Conservation (phyloP, 2,888 invertebrate species). For the Alsophila aescularia region DNA sequence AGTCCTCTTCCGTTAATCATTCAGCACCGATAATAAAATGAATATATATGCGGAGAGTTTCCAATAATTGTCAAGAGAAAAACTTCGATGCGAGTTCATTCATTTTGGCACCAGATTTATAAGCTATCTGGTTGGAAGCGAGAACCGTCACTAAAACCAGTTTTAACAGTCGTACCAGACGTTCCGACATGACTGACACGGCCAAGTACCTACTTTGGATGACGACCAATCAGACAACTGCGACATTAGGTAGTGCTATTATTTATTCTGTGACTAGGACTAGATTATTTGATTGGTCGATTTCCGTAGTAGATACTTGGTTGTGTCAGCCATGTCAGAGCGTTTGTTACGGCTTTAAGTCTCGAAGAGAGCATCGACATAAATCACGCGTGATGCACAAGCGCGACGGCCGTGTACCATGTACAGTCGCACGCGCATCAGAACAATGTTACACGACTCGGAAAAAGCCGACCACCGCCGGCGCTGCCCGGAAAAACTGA, state of each 20-base stretch:
- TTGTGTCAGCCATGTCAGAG: too few species aligned
- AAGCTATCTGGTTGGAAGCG: slow-evolving; percentile 69
- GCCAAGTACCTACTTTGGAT: too few species aligned
- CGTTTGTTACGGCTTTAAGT: too few species aligned
- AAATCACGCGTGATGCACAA: slow-evolving; percentile 66
- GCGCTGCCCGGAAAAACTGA: slow-evolving; percentile 70
- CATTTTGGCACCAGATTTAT: slow-evolving; percentile 81
- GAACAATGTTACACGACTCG: slow-evolving; percentile 70
- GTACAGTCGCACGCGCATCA: slow-evolving; percentile 53
- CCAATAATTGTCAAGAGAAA: slow-evolving; percentile 61
- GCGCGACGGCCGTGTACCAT: slow-evolving; percentile 39
- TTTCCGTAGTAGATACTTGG: too few species aligned
- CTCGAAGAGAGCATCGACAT: slow-evolving; percentile 70
- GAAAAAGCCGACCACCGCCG: slow-evolving; percentile 79
- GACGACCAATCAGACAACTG: too few species aligned
- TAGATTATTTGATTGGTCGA: too few species aligned
- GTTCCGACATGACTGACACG: too few species aligned
- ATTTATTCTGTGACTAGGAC: too few species aligned
- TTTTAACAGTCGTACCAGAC: slow-evolving; percentile 68
- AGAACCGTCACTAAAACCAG: slow-evolving; percentile 70
- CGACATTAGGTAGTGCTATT: too few species aligned
- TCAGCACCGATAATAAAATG: slow-evolving; percentile 49
- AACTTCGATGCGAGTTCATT: slow-evolving; percentile 68
- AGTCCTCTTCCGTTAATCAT: slow-evolving; percentile 40
- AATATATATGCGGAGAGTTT: slow-evolving; percentile 54